Conservation (phyloP, 2,113 vertebrate genomes). For the Mobula hypostoma region DNA sequence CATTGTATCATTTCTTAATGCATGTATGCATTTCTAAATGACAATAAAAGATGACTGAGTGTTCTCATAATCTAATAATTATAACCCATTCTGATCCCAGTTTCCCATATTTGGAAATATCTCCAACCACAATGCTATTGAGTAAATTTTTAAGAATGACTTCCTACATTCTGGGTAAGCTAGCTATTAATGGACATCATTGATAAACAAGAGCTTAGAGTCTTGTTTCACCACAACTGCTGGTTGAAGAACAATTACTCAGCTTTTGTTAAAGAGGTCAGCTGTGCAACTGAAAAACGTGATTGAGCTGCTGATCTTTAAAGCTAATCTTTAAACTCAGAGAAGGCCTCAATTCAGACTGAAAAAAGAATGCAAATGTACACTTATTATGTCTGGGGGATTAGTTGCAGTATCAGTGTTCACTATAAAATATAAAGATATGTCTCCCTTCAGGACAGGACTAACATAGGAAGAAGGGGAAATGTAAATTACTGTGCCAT, state of each 20-base stretch:
- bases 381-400: neutral
- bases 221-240: neutral
- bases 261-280: neutral
- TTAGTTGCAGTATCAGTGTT: neutral
- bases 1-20: too few species aligned
- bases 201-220: neutral
- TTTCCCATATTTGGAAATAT: too few species aligned
- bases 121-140: too few species aligned
- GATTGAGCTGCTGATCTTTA: constrained; percentile 9
- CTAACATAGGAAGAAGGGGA: neutral
- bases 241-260: neutral
- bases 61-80: too few species aligned
- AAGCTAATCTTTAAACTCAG: neutral
- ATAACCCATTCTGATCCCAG: too few species aligned
- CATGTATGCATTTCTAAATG: too few species aligned
- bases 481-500: neutral
- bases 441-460: neutral
- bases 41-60: too few species aligned
- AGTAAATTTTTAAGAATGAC: neutral
- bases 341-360: neutral
- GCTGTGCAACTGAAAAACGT: neutral
- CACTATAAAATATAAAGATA: neutral
- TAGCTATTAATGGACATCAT: neutral
- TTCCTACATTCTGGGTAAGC: neutral
- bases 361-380: neutral